A percentile compares a stretch with the other conserved stretches of the same genome.
Evolutionary conservation across 2,113 vertebrate species (phyloP).

Genomic region (Ciconia maguari): DNA sequence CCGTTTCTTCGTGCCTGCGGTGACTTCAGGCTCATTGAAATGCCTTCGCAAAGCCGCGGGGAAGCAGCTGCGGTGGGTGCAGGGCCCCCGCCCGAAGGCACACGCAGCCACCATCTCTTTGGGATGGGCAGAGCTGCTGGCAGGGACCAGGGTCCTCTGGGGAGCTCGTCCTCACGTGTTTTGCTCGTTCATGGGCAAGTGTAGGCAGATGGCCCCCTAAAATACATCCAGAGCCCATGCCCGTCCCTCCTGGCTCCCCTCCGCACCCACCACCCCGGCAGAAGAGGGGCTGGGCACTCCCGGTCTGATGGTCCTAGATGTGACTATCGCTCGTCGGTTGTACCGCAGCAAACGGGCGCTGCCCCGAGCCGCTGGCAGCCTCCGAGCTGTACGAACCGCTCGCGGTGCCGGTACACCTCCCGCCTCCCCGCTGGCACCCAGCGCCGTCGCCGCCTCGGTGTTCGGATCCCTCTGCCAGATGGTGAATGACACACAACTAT

Average conservation of each 20-base stretch:
- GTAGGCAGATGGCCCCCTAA: neutral
- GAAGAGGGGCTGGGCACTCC: too few species aligned
- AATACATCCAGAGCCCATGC: neutral
- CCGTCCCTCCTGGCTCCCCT: accelerated
- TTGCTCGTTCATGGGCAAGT: neutral
- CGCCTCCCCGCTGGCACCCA: neutral
- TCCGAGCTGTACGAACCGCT: accelerated
- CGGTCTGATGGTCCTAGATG: neutral
- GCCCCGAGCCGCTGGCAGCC: neutral
- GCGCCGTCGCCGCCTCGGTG: neutral
- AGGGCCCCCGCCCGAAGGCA: neutral
- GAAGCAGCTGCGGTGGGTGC: accelerated
- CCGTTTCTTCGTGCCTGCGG: neutral
- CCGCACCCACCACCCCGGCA: neutral
- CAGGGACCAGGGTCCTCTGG: neutral
- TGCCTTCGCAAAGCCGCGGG: neutral
- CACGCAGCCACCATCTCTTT: neutral
- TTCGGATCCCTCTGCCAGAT: neutral
- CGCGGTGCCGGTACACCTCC: neutral
- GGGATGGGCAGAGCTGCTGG: neutral
- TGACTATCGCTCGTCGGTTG: accelerated
- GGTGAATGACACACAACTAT: neutral
- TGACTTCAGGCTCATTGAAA: neutral
- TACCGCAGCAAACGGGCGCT: neutral
- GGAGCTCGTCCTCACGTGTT: neutral